Evolutionary conservation across 2,113 vertebrate genomes (phyloP), one percentile per base, ranked within the genome.

Genomic region (Calyptommatus sinebrachiatus): DNA sequence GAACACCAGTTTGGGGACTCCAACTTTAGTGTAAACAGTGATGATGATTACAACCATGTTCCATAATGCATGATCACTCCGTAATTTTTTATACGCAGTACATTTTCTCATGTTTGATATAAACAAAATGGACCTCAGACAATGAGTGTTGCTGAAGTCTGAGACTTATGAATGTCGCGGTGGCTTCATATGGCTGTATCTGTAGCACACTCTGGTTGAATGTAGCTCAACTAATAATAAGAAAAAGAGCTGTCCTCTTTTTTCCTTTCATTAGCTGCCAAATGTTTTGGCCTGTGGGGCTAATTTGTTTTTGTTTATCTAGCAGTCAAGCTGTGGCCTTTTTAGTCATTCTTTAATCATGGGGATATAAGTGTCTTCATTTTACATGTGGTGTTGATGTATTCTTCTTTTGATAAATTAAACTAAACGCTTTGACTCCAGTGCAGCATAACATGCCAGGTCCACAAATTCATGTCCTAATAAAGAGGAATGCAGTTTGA

Each of bases 271-370:
- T 80, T 73, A 86, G 80, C 77, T 85, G 79, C 83, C 79, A 79
- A 1, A 0, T 0, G 4, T 63, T 14, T 88, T 78, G 78, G 85
- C 53, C 63, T 66, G 22, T 61, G 61, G n/a, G 63, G 10, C 48
- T 85, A 75, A 53, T 80, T 80, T 84, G 73, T 35, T 48, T 84
- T 83, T 83, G 41, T 80, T 89, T 89, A 78, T 68, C 85, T 67
- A 84, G 85, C 62, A 83, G 84, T 83, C 78, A 86, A 73, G 62
- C 29, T 57, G 16, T 29, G 26, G 18, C 11, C 48, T 79, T 77
- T 87, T 80, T 26, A 87, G 62, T 81, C 65, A 26, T 26, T 78
- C 80, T 84, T 78, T 79, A 86, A 83, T 78, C 72, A 73, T 73
- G 21, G 67, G 70, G 72, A 72, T 70, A 48, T 22, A 74, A 46